These are phyloP conservation scores for Limanda limanda DNA, from an alignment of 2,113 vertebrate species.

Conservation along the genomic window DNA sequence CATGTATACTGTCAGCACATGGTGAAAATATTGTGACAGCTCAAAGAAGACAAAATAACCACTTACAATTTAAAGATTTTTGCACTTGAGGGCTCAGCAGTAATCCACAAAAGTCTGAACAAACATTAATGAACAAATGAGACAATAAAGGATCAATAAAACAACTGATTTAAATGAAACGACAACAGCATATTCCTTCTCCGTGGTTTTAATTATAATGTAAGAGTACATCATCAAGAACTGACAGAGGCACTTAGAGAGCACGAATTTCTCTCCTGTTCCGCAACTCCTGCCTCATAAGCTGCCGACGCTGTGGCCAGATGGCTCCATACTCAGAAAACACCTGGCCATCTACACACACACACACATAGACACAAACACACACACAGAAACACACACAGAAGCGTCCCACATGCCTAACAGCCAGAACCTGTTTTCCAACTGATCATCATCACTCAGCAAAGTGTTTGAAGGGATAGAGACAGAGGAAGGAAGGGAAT, in stretches of 20 bases:
- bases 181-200: conserved; percentile 1
- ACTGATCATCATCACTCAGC: conserved; percentile 1
- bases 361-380: neutral
- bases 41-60: neutral
- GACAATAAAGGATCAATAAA: conserved; percentile 1
- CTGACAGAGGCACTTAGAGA: conserved; percentile 50
- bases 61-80: neutral
- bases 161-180: conserved; percentile 24
- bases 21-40: neutral
- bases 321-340: conserved; percentile 76
- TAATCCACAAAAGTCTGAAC: neutral
- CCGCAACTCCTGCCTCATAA: conserved; percentile 76
- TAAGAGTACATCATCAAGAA: conserved; percentile 45
- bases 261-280: conserved; percentile 57
- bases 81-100: neutral
- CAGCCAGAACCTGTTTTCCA: conserved; percentile 1
- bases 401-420: neutral
- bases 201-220: conserved; percentile 19
- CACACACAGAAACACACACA: neutral
- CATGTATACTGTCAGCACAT: neutral
- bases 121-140: too few relatives aligned
- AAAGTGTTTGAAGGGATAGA: too few relatives aligned
- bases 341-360: conserved; percentile 73
- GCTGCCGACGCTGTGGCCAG: conserved; percentile 73
- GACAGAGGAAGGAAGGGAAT: too few relatives aligned